Evolutionary conservation across 2,113 vertebrate species (phyloP).

Genomic region (Macquaria ambigua): DNA sequence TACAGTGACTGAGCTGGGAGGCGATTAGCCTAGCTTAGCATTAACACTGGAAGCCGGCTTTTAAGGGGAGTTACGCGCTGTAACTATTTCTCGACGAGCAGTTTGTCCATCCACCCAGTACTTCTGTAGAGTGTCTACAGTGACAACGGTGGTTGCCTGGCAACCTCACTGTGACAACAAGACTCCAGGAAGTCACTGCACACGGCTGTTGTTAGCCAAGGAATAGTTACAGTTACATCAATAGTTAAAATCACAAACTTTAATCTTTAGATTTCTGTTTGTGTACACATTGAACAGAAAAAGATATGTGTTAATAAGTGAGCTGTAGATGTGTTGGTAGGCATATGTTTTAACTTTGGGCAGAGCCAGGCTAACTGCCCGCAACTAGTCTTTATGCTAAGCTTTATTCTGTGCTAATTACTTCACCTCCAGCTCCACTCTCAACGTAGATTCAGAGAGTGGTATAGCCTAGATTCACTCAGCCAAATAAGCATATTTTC

Average conservation of each 20-base stretch:
- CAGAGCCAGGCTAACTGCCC: not conserved
- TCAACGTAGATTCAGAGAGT: not conserved
- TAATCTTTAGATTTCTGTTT: not conserved
- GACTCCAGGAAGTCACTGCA: not conserved
- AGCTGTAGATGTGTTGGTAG: not conserved
- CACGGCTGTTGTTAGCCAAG: not conserved
- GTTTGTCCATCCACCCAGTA: not conserved
- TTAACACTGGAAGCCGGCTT: not conserved
- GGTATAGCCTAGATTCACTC: not conserved
- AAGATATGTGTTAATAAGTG: too few species aligned
- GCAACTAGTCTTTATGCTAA: not conserved
- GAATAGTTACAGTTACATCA: not conserved
- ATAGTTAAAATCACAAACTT: not conserved
- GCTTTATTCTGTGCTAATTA: not conserved
- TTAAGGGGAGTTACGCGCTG: not conserved
- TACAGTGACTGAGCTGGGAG: not conserved
- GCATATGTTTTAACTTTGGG: not conserved
- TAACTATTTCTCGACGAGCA: not conserved
- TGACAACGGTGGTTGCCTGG: not conserved
- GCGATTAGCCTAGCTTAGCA: constrained; percentile 15
- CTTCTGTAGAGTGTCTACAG: not conserved
- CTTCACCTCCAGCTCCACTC: not conserved
- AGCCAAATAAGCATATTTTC: not conserved
- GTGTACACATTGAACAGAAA: not conserved
- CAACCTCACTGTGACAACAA: not conserved